Evolutionary conservation across 2,113 vertebrate species (phyloP), one percentile per base, ranked within the genome.

Genomic region (Stictonetta naevosa): DNA sequence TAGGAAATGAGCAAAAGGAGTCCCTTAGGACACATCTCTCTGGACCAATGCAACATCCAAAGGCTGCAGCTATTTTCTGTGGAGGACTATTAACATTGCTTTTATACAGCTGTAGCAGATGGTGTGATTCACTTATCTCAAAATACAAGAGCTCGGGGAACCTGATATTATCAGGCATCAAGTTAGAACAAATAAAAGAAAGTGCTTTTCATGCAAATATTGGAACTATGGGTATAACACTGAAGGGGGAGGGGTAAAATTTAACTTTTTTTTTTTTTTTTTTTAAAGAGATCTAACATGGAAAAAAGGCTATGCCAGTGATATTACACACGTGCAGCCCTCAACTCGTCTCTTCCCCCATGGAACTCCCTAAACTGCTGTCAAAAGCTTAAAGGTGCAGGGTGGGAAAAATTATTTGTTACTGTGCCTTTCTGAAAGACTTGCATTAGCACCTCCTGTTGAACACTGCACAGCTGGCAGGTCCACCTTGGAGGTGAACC

Each of bases 71-170:
- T 94, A 84, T 93, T 96, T 96, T 94, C 95, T 88, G 38, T 52
- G 48, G 77, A 92, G 92, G 33, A 86, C 93, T 72, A 95, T 81
- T 93, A 96, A 86, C 28, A 7, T 60, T 88, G 86, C 64, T 86
- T 96, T 96, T 86, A 96, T 86, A 94, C 94, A 96, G 92, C 94
- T 94, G 91, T 16, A 96, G 89, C 95, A 95, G 96, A 96, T 95
- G 93, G 95, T 84, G 92, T 97, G 96, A 97, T 97, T 97, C 95
- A 96, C 91, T 93, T 95, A 92, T 38, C 91, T 75, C 92, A 93
- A 91, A 96, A 96, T 84, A 92, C 77, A 95, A 95, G 92, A 93
- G 95, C 86, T 94, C 69, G 63, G 94, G 86, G 88, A 97, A 95
- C 91, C 67, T 68, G 48, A 75, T 93, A 96, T 94, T 95, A 96